phyloP scores from a whole-genome alignment of 1,140 invertebrate species.

The Rhyzopertha dominica region DNA sequence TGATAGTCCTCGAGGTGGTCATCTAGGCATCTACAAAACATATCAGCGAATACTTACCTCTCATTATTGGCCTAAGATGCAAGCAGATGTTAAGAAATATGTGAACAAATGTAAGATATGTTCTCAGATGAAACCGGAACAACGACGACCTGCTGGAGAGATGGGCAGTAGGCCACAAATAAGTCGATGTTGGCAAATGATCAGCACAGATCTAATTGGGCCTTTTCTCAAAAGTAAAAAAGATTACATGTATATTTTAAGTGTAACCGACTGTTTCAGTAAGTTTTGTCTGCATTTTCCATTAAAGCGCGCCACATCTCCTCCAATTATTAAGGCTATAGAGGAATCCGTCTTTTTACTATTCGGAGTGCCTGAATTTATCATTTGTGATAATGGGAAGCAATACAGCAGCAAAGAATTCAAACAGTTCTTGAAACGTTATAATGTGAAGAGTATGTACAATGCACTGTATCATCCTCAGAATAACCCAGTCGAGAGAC shows the following conservation, averaged over 20 bases:
- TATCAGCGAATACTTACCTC: conserved; percentile 4
- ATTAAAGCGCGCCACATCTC: not conserved
- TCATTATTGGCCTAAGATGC: conserved; percentile 11
- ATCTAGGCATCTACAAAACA: conserved; percentile 30
- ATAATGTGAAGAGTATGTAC: not conserved
- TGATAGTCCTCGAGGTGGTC: conserved; percentile 19
- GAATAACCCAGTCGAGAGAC: not conserved
- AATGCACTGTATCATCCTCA: conserved; percentile 4
- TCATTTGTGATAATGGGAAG: conserved; percentile 11
- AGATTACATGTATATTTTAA: conserved; percentile 9
- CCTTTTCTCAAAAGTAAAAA: conserved; percentile 6
- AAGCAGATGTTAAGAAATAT: not conserved
- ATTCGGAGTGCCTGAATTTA: conserved; percentile 19
- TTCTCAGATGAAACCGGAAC: not conserved
- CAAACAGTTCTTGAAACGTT: not conserved
- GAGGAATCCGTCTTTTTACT: conserved; percentile 10
- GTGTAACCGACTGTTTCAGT: conserved; percentile 13
- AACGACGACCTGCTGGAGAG: not conserved
- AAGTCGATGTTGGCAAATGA: conserved; percentile 7
- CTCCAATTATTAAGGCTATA: conserved; percentile 1
- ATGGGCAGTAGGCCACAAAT: conserved; percentile 1
- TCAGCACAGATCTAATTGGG: conserved; percentile 11
- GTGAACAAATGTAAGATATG: not conserved
- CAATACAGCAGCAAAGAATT: conserved; percentile 2
- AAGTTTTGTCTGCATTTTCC: conserved; percentile 11